Conservation (phyloP, 2,888 invertebrate genomes). For the Venusia cambrica region DNA sequence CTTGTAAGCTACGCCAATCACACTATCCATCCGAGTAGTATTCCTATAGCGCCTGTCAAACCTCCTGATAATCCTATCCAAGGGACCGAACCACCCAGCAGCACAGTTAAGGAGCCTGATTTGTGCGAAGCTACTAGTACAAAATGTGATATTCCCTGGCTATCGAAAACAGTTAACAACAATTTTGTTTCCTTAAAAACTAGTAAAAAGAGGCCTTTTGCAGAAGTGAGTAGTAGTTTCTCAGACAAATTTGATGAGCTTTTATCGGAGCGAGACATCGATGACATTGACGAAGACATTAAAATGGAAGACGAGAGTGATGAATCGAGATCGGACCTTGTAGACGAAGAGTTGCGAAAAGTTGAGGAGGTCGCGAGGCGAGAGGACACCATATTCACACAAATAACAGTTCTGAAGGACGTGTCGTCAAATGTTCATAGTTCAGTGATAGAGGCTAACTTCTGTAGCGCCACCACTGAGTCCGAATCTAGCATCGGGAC, state of each 20-base stretch:
- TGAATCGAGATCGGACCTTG: conserved; percentile 37
- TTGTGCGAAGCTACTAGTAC: conserved; percentile 46
- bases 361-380: conserved; percentile 63
- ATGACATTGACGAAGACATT: conserved; percentile 24
- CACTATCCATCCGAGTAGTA: conserved; percentile 66
- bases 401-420: conserved; percentile 72
- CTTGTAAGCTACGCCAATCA: conserved; percentile 62
- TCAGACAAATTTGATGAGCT: conserved; percentile 57
- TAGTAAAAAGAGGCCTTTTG: conserved; percentile 70
- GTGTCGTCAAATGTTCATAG: conserved; percentile 70
- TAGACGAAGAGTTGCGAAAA: conserved; percentile 49
- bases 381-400: conserved; percentile 70
- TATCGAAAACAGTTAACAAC: conserved; percentile 74
- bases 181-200: conserved; percentile 63
- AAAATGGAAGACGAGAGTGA: conserved; percentile 31
- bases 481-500: conserved; percentile 75
- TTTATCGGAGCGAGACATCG: conserved; percentile 36
- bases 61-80: conserved; percentile 74
- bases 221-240: conserved; percentile 64
- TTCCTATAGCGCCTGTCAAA: conserved; percentile 71
- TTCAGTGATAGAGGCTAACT: conserved; percentile 70
- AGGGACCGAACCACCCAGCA: conserved; percentile 72
- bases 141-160: conserved; percentile 75
- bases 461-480: conserved; percentile 63
- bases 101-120: conserved; percentile 68